Conservation (phyloP, 2,888 invertebrate genomes). For the Eristalinus sepulchralis region DNA sequence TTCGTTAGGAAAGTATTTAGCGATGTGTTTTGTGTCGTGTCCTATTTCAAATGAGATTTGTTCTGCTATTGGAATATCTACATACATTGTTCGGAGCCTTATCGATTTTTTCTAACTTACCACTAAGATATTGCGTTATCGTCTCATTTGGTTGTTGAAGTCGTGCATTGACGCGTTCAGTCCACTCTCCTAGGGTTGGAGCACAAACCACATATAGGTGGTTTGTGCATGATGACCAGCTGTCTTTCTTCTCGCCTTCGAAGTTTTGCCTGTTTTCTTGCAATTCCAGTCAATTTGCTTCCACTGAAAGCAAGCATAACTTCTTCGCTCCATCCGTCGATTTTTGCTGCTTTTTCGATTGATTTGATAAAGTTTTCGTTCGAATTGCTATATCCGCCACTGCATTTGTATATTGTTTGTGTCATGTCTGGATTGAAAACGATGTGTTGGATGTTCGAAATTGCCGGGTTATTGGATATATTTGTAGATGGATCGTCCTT, state of each 20-base stretch:
- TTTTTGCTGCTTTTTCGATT: neutral
- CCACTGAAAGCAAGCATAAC: conserved; percentile 15
- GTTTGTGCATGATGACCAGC: conserved; percentile 11
- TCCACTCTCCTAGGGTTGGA: conserved; percentile 34
- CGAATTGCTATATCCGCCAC: conserved; percentile 8
- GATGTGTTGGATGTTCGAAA: conserved; percentile 4
- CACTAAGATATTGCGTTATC: conserved; percentile 10
- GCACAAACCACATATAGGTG: too few relatives aligned
- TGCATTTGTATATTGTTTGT: conserved; percentile 24
- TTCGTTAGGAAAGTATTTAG: neutral
- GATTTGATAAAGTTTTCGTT: conserved; percentile 25
- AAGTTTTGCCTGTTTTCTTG: conserved; percentile 40
- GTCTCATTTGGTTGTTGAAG: conserved; percentile 26
- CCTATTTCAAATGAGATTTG: neutral
- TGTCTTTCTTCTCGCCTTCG: conserved; percentile 24
- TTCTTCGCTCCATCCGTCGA: conserved; percentile 17
- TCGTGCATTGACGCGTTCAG: conserved; percentile 24
- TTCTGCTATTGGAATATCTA: too few relatives aligned
- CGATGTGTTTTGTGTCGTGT: neutral
- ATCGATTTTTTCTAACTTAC: too few relatives aligned
- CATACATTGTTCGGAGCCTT: too few relatives aligned
- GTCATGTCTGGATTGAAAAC: conserved; percentile 27
- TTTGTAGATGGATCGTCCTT: neutral
- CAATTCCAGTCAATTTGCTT: conserved; percentile 29
- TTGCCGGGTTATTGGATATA: neutral